Base-by-base conservation (phyloP, 23 tunicate genomes). In the Trididemnum nubilum region DNA sequence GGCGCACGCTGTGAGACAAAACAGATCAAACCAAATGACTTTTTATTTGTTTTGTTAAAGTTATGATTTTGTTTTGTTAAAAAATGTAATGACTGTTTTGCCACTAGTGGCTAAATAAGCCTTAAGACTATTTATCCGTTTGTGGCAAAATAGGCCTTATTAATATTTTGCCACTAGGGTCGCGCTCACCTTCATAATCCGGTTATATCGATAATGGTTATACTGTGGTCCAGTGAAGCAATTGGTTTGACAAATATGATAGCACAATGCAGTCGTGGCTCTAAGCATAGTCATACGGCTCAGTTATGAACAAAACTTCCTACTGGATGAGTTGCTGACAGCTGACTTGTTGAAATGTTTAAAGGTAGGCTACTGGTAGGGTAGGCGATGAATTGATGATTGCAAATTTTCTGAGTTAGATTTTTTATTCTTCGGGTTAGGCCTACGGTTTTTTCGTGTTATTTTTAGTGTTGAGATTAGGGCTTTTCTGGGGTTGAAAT, bases 51-150 rank as follows among this genome's bases (percentile, higher is more conserved):
- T 15, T 44, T n/a, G n/a, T n/a, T n/a, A n/a, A n/a, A 44, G 12
- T 44, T 44, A 44, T 44, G 54, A 44, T 44, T 44, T 44, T 44
- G 54, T 44, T 44, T 44, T 44, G 54, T 15, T 44, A 7, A 61
- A 61, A 61, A 61, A 61, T 12, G 5, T 12, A 3, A 61, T 3
- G 3, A 26, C 3, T 26, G 5, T 61, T 61, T 61, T 61, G 67
- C 67, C 67, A 61, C 67, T n/a, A 61, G 67, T n/a, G 67, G 67
- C 22, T 24, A 21, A 61, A 61, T 61, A 61, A 15, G 54, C 15
- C 54, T 44, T 7, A 44, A 44, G 12, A 44, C 54, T 9, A 44
- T 44, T 44, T 44, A 44, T 15, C 54, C 54, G 54, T 44, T 44
- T 44, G 54, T 44, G 54, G 54, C 54, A 44, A 44, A 44, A 44